Conservation (phyloP, 1,140 invertebrate species). For the Anoplolepis gracilipes region DNA sequence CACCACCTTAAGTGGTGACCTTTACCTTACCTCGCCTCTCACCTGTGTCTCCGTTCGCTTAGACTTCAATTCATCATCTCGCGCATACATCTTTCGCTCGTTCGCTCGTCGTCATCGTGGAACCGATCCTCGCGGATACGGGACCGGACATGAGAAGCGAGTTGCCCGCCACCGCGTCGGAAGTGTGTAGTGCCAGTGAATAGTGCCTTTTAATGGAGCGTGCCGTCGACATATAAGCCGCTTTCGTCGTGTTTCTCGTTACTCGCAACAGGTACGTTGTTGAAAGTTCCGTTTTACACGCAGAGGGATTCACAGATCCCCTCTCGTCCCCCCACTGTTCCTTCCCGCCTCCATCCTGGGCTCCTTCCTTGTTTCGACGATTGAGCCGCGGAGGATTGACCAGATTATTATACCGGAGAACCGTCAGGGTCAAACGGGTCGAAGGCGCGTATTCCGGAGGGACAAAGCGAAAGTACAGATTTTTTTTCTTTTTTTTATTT, state of each 20-base stretch:
- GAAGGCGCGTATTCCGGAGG: background rate
- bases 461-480: constrained; percentile 26
- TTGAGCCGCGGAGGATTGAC: background rate
- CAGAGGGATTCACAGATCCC: background rate
- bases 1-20: background rate
- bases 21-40: background rate
- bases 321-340: no score
- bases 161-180: constrained; percentile 54
- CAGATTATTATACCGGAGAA: background rate
- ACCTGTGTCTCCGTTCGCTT: background rate
- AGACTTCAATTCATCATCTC: background rate
- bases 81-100: background rate
- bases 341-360: no score
- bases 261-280: constrained; percentile 76
- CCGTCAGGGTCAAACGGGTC: background rate
- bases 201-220: constrained; percentile 79
- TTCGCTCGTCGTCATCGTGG: background rate
- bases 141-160: constrained; percentile 69
- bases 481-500: constrained; percentile 10
- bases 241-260: constrained; percentile 75
- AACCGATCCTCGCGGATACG: constrained; percentile 11
- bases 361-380: background rate
- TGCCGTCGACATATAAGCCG: constrained; percentile 67
- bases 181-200: constrained; percentile 72
- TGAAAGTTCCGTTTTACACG: constrained; percentile 17